Percentiles rank a stretch among this genome's conserved stretches.
These are phyloP conservation scores for Pseudochaenichthys georgianus DNA, from an alignment of 2,797 vertebrate genomes.

Conservation along the genomic window DNA sequence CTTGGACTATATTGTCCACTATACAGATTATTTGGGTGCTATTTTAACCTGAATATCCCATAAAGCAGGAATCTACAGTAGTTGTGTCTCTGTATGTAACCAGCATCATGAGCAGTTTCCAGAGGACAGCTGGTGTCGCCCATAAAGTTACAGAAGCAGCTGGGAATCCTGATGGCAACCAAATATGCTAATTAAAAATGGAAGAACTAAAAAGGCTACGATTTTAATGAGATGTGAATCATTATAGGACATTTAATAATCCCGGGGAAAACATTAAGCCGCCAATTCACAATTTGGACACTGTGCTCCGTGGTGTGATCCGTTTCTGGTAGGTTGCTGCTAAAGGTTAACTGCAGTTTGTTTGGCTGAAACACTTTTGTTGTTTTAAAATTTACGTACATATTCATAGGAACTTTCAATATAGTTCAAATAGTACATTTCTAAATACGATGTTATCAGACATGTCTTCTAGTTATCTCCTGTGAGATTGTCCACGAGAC, in stretches of 20 bases:
- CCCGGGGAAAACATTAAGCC: slow-evolving; percentile 36
- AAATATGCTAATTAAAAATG: slow-evolving; percentile 62
- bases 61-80: slow-evolving; percentile 2
- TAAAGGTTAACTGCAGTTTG: slow-evolving; percentile 29
- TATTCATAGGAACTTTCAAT: background rate
- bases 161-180: slow-evolving; percentile 57
- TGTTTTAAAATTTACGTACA: slow-evolving; percentile 1
- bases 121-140: slow-evolving; percentile 62
- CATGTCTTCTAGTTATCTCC: background rate
- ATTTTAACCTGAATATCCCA: slow-evolving; percentile 17
- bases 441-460: background rate
- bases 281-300: slow-evolving; percentile 32
- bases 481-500: slow-evolving; percentile 13
- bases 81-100: slow-evolving; percentile 19
- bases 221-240: slow-evolving; percentile 60
- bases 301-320: slow-evolving; percentile 9
- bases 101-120: slow-evolving; percentile 36
- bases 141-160: slow-evolving; percentile 63
- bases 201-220: slow-evolving; percentile 45
- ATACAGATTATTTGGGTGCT: slow-evolving; percentile 11
- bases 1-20: background rate
- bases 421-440: background rate
- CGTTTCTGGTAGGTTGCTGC: background rate
- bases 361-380: slow-evolving; percentile 7
- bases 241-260: slow-evolving; percentile 55